Evolutionary conservation across 2,888 invertebrate genomes (phyloP).

Genomic region (Branchipolynoe longqiensis): DNA sequence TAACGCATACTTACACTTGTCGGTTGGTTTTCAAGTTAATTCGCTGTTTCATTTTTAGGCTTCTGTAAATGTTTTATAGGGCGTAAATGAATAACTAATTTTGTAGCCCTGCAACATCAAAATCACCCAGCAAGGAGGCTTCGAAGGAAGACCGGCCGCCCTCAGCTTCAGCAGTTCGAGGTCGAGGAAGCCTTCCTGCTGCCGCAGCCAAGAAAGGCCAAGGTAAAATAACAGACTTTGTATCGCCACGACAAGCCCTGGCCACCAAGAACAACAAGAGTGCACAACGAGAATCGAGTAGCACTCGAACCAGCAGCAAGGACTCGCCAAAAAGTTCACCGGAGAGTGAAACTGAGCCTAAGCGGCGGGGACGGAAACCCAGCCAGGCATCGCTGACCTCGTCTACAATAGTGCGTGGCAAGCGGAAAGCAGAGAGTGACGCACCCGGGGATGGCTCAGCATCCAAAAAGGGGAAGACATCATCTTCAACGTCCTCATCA

Average conservation of each 20-base stretch:
- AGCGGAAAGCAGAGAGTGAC: conserved; percentile 6
- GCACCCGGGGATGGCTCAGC: not conserved
- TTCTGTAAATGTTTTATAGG: no score
- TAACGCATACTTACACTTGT: no score
- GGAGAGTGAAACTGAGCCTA: not conserved
- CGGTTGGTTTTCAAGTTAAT: no score
- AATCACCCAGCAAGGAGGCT: conserved; percentile 12
- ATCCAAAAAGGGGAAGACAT: not conserved
- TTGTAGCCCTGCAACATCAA: conserved; percentile 10
- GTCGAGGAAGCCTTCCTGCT: not conserved
- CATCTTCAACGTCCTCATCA: not conserved
- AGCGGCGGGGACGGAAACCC: conserved; percentile 16
- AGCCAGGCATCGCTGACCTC: not conserved
- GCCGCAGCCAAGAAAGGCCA: conserved; percentile 53
- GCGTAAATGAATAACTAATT: no score
- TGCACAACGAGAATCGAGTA: not conserved
- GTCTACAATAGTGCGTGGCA: not conserved
- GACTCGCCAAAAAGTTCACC: not conserved
- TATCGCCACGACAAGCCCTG: conserved; percentile 54
- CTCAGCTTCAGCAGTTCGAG: not conserved
- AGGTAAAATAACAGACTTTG: conserved; percentile 66
- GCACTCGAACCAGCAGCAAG: not conserved
- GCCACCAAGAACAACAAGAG: conserved; percentile 14
- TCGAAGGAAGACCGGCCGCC: conserved; percentile 33
- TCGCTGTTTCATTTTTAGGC: no score